Base-by-base conservation (phyloP, 2,113 vertebrate species). In the Porphyrio hochstetteri region DNA sequence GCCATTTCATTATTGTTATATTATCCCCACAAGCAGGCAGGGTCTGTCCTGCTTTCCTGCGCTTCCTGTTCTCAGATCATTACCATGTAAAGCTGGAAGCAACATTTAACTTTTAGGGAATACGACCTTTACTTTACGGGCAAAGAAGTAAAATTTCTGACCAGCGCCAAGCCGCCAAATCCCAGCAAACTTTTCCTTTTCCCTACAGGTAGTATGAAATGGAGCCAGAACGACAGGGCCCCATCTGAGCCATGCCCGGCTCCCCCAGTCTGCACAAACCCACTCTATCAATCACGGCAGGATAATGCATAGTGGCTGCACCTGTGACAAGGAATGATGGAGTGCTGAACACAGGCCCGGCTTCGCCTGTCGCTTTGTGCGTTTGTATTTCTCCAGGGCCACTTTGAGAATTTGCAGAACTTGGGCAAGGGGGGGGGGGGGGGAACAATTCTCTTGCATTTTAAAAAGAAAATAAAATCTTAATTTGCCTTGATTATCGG, bases 271-370 rank as follows among this genome's bases (percentile, higher is more conserved):
- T 94, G 96, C 96, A 97, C 97, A 97, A 97, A 95, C 97, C 98
- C 94, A 98, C 98, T 98, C 98, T 98, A 99, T 99, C 98, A 98
- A 98, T 99, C 98, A 98, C 90, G 53, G 94, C 96, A 77, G 98
- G 98, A 97, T 98, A 98, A 98, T 96, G 97, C 97, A 98, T 97
- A 98, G 97, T 97, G 97, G 98, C 97, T 98, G 98, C 98, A 95
- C 97, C 97, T 93, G 97, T 98, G 98, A 98, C 98, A 98, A 97
- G 92, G 95, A 91, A 98, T 98, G 98, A 98, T 98, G 97, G 98
- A 98, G 98, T 98, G 98, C 97, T 97, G 97, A 97, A 96, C 98
- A 97, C 97, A 91, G 97, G 98, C 95, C 97, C 70, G 35, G 97
- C 97, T 96, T 98, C 95, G 97, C 97, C 98, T 91, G 95, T 96